Evolutionary conservation across 2,888 invertebrate genomes (phyloP), one percentile per base, ranked within the genome.

Genomic region (Mythimna albipuncta): DNA sequence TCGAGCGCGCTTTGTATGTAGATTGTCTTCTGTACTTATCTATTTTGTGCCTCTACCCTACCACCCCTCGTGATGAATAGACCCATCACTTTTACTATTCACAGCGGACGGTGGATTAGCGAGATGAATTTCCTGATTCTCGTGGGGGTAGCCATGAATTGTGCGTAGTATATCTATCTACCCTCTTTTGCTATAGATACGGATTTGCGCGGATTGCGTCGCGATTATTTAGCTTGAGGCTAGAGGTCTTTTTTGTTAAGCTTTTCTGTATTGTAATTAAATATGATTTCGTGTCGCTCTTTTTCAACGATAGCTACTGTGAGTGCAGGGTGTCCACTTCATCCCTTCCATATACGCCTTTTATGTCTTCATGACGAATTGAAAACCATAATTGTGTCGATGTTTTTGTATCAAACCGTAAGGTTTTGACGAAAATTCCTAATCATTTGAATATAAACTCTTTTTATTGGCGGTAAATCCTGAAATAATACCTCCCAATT

Each of bases 71-170:
- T 84, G 89, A 94, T 95, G 94, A 95, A 95, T 95, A 95, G 94
- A 93, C 90, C 94, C 94, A 93, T 95, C 96, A 96, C 95, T 96
- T 96, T 96, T 96, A 95, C 96, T 95, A 95, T 95, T 95, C 95
- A 94, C 94, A 87, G 88, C 91, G 89, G 90, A 89, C 90, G 89
- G 86, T 90, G 95, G 95, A 96, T 96, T 95, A 96, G 94, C 90
- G 91, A 93, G 95, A 96, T 95, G 95, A 95, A 92, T 95, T 94
- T 93, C 94, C 93, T 90, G 92, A 92, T 91, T 92, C 94, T 90
- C 91, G 72, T 77, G 85, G 92, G 93, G 93, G 90, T 90, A 89
- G 89, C 88, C 50, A 64, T 61, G 71, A 92, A 93, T 91, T 92
- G 92, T 91, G 92, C 91, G 92, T 92, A 85, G 47, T 44, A 50